Evolutionary conservation across 1,140 invertebrate species (phyloP).

Genomic region (Aradophagus sp.): DNA sequence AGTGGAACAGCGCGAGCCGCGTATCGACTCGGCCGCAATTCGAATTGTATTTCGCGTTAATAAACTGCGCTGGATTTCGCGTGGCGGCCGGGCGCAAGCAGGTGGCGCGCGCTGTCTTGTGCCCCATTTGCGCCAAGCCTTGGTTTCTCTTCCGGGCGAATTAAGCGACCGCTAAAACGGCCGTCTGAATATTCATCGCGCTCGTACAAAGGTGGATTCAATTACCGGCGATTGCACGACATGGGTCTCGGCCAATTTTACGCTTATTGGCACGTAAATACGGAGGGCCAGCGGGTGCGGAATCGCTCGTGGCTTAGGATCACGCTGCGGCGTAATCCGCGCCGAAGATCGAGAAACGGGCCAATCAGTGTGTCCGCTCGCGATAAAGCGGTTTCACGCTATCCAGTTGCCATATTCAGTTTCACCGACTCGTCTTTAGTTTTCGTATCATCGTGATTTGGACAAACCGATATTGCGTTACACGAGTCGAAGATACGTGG

Average conservation of each 20-base stretch:
- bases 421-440: slow-evolving; percentile 52
- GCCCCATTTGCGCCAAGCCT: slow-evolving; percentile 42
- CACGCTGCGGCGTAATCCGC: slow-evolving; percentile 1
- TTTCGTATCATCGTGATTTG: slow-evolving; percentile 50
- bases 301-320: slow-evolving; percentile 20
- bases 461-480: slow-evolving; percentile 43
- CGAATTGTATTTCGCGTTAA: slow-evolving; percentile 41
- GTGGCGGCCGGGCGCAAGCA: slow-evolving; percentile 9
- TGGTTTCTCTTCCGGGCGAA: slow-evolving; percentile 52
- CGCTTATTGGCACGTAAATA: slow-evolving; percentile 73
- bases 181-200: slow-evolving; percentile 72
- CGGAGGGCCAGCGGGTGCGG: slow-evolving; percentile 12
- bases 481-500: slow-evolving; percentile 20
- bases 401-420: slow-evolving; percentile 46
- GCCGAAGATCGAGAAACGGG: slow-evolving; percentile 47
- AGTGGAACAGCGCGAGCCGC: slow-evolving; percentile 43
- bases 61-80: slow-evolving; percentile 25
- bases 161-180: slow-evolving; percentile 66
- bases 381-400: slow-evolving; percentile 48
- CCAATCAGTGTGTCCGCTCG: slow-evolving; percentile 30
- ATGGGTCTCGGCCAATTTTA: slow-evolving; percentile 70
- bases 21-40: slow-evolving; percentile 26
- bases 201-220: slow-evolving; percentile 69
- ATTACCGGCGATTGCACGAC: slow-evolving; percentile 69
- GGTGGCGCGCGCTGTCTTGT: slow-evolving; percentile 30